These are phyloP conservation scores for Plebejus melissa DNA, from an alignment of 2,888 invertebrate genomes.

Conservation along the genomic window DNA sequence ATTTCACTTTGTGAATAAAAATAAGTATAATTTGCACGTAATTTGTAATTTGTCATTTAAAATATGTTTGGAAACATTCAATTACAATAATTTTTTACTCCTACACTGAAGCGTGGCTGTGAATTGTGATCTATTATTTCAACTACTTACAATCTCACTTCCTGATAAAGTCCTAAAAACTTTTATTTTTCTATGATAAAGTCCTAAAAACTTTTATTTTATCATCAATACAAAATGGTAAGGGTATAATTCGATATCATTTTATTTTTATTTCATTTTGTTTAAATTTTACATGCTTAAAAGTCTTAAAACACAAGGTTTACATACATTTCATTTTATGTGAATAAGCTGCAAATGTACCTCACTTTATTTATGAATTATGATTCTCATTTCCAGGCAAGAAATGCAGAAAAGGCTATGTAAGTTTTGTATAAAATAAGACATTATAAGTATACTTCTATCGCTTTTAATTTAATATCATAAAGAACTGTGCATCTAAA, in stretches of 20 bases:
- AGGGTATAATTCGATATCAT: background rate
- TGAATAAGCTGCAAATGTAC: background rate
- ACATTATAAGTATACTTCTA: background rate
- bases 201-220: background rate
- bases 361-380: background rate
- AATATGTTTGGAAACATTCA: too few species aligned
- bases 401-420: constrained; percentile 99
- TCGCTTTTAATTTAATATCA: background rate
- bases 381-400: constrained; percentile 82
- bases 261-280: background rate
- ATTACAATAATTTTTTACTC: too few species aligned
- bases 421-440: constrained; percentile 73
- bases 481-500: background rate
- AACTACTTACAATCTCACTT: too few species aligned
- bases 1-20: too few species aligned
- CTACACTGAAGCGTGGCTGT: too few species aligned
- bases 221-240: background rate
- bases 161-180: background rate
- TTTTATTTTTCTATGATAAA: background rate
- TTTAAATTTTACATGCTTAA: background rate
- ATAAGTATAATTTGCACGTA: too few species aligned
- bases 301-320: too few species aligned
- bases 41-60: too few species aligned
- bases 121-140: too few species aligned
- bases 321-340: too few species aligned